These are phyloP conservation scores for Leptoclinus maculatus DNA, from an alignment of 2,797 vertebrate species.

Conservation along the genomic window DNA sequence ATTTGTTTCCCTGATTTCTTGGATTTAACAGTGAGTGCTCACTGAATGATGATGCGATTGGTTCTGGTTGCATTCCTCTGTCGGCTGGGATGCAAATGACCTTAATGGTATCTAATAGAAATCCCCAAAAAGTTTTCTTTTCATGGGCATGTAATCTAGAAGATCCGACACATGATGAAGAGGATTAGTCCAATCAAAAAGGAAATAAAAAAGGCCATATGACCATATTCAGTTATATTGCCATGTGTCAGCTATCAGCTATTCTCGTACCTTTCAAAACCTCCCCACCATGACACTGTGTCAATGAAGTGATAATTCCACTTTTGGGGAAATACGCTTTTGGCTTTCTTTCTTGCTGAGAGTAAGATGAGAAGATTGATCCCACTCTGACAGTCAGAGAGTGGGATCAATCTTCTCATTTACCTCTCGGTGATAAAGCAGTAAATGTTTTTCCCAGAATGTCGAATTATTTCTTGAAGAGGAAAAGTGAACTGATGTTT, in stretches of 20 bases:
- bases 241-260: background rate
- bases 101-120: background rate
- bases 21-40: background rate
- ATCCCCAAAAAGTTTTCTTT: background rate
- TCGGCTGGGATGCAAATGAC: background rate
- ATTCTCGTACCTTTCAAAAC: background rate
- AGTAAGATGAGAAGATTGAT: background rate
- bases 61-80: constrained; percentile 1
- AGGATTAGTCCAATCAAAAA: background rate
- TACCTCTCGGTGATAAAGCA: background rate
- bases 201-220: background rate
- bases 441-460: background rate
- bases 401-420: too few species aligned
- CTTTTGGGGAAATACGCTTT: background rate
- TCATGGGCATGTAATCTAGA: background rate
- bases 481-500: background rate
- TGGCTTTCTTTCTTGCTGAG: background rate
- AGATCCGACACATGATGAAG: background rate
- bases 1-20: constrained; percentile 9
- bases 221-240: background rate
- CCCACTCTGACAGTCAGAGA: too few species aligned
- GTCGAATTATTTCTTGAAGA: background rate
- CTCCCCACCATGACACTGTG: background rate
- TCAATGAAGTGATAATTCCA: background rate
- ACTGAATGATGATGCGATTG: background rate